These are phyloP conservation scores for Malacoraja senta DNA, from an alignment of 2,797 vertebrate genomes.

Conservation along the genomic window DNA sequence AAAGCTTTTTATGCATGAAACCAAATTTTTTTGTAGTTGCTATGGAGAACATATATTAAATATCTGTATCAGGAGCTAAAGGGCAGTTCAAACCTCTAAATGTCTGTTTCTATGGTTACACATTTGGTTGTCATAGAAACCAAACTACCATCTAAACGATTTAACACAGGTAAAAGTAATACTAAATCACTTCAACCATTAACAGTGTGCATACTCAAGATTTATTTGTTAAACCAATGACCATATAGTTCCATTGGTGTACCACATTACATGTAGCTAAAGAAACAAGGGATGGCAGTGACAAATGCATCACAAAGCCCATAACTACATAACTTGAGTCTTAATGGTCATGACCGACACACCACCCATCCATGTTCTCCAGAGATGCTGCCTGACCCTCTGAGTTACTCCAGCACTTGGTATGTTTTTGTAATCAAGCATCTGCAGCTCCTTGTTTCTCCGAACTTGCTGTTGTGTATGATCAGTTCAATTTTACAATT, in stretches of 20 bases:
- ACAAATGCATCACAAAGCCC: background rate
- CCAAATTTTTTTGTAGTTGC: background rate
- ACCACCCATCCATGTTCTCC: no score
- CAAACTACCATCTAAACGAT: background rate
- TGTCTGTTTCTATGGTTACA: constrained; percentile 8
- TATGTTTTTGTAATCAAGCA: no score
- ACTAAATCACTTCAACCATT: background rate
- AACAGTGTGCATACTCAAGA: background rate
- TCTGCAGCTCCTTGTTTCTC: no score
- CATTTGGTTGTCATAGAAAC: background rate
- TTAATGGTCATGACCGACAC: no score
- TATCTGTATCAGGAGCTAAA: background rate
- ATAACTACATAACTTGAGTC: background rate
- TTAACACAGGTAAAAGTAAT: background rate
- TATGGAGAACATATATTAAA: background rate
- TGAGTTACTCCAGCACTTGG: no score
- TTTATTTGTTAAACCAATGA: background rate
- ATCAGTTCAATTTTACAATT: background rate
- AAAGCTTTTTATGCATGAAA: background rate
- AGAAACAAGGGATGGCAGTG: background rate
- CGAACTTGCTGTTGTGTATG: background rate
- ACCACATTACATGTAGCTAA: background rate
- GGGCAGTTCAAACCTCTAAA: background rate
- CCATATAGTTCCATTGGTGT: background rate
- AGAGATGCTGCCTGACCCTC: no score